Percentiles rank a stretch among this genome's conserved stretches.
phyloP scores from a whole-genome alignment of 1,140 invertebrate species.

The Ostrea edulis region DNA sequence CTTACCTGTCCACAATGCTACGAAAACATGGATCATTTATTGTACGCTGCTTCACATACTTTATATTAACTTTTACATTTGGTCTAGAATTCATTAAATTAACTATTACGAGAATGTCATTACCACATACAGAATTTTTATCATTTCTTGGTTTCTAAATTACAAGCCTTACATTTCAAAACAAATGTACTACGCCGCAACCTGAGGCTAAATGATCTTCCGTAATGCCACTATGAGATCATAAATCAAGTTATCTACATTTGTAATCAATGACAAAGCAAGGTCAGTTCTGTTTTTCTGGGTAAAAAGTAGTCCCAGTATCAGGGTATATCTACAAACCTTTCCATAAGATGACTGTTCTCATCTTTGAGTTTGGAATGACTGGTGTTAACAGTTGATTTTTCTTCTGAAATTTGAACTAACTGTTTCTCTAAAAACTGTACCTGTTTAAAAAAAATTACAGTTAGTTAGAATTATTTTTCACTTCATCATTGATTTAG shows the following conservation, averaged over 20 bases:
- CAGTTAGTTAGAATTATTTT: no score
- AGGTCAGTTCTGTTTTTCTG: neutral
- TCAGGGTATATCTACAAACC: constrained; percentile 46
- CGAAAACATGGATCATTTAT: constrained; percentile 39
- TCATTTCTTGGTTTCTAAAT: no score
- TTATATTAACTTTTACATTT: no score
- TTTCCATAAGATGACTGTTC: constrained; percentile 70
- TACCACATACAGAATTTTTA: no score
- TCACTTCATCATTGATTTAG: no score
- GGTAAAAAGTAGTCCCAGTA: neutral
- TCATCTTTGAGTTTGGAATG: constrained; percentile 71
- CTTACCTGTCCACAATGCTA: constrained; percentile 65
- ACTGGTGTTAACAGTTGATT: constrained; percentile 60
- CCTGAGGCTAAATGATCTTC: constrained; percentile 6
- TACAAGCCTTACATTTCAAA: neutral
- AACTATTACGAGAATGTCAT: no score
- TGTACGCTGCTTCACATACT: neutral
- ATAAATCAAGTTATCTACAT: neutral
- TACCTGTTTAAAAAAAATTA: constrained; percentile 56
- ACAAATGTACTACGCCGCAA: neutral
- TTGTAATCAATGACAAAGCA: neutral
- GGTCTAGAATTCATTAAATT: no score
- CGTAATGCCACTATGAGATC: neutral
- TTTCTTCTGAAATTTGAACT: constrained; percentile 66
- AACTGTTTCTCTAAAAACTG: constrained; percentile 71